Percentiles rank a stretch among this genome's conserved stretches.
phyloP scores from a whole-genome alignment of 2,888 invertebrate genomes.

The Stenodema calcarata region DNA sequence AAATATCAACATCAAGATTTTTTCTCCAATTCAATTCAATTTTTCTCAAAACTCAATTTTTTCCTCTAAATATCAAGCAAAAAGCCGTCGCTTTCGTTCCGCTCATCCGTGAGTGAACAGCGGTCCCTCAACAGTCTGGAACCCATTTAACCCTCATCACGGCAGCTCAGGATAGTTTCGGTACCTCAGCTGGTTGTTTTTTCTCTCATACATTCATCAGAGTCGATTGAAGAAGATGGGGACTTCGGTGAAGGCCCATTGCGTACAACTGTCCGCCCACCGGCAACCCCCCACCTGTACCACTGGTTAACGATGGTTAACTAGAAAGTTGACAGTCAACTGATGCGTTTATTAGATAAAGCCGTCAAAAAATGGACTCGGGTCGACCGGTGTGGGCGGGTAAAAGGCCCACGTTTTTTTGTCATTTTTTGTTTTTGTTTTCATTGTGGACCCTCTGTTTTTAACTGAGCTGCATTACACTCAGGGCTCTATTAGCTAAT shows the following conservation, averaged over 20 bases:
- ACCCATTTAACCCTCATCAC: too few relatives aligned
- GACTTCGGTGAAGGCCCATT: not conserved
- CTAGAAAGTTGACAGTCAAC: constrained; percentile 16
- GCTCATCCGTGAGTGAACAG: too few relatives aligned
- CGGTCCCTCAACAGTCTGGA: too few relatives aligned
- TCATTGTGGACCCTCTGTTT: not conserved
- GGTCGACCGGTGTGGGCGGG: constrained; percentile 5
- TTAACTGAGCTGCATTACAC: constrained; percentile 6
- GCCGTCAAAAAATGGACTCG: constrained; percentile 18
- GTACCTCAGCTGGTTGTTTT: not conserved
- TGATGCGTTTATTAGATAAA: constrained; percentile 18
- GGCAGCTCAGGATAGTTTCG: too few relatives aligned
- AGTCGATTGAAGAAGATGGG: not conserved
- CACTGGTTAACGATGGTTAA: not conserved
- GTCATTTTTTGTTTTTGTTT: not conserved
- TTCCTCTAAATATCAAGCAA: too few relatives aligned
- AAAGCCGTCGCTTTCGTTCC: not conserved
- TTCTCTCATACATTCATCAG: not conserved
- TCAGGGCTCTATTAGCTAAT: not conserved
- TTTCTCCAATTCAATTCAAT: too few relatives aligned
- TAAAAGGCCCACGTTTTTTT: not conserved
- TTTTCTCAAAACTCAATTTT: too few relatives aligned
- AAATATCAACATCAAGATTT: too few relatives aligned
- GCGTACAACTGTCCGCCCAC: constrained; percentile 9
- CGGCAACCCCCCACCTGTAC: not conserved